These are phyloP conservation scores for Ips typographus DNA, from an alignment of 1,140 invertebrate genomes.

Conservation along the genomic window DNA sequence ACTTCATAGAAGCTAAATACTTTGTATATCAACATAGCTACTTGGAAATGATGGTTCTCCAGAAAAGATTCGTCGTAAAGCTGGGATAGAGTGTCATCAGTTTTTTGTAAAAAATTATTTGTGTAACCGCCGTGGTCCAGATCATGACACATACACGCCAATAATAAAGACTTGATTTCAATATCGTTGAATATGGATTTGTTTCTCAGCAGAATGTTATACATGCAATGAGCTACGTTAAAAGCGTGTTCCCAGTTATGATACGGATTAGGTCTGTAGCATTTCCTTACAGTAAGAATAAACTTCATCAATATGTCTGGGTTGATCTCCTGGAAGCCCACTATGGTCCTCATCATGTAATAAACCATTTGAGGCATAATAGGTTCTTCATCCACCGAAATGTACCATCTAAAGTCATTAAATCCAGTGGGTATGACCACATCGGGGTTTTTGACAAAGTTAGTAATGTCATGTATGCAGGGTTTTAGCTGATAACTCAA, in stretches of 20 bases:
- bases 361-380: slow-evolving; percentile 55
- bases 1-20: slow-evolving; percentile 39
- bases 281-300: slow-evolving; percentile 54
- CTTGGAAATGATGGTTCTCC: slow-evolving; percentile 60
- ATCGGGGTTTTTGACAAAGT: slow-evolving; percentile 29
- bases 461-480: slow-evolving; percentile 38
- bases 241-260: slow-evolving; percentile 64
- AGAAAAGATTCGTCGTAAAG: slow-evolving; percentile 58
- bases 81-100: slow-evolving; percentile 54
- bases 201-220: slow-evolving; percentile 56
- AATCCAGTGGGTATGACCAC: slow-evolving; percentile 34
- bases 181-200: slow-evolving; percentile 53
- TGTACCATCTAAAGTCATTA: slow-evolving; percentile 55
- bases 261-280: slow-evolving; percentile 58
- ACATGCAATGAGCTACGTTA: slow-evolving; percentile 60
- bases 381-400: slow-evolving; percentile 52
- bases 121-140: slow-evolving; percentile 60
- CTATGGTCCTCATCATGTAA: slow-evolving; percentile 55
- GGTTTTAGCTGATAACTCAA: slow-evolving; percentile 39
- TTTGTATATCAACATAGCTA: slow-evolving; percentile 55
- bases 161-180: slow-evolving; percentile 56
- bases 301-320: slow-evolving; percentile 50
- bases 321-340: slow-evolving; percentile 51
- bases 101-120: slow-evolving; percentile 58
- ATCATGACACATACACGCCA: slow-evolving; percentile 60